phyloP scores from a whole-genome alignment of 2,113 vertebrate genomes.

The Paradoxurus hermaphroditus region DNA sequence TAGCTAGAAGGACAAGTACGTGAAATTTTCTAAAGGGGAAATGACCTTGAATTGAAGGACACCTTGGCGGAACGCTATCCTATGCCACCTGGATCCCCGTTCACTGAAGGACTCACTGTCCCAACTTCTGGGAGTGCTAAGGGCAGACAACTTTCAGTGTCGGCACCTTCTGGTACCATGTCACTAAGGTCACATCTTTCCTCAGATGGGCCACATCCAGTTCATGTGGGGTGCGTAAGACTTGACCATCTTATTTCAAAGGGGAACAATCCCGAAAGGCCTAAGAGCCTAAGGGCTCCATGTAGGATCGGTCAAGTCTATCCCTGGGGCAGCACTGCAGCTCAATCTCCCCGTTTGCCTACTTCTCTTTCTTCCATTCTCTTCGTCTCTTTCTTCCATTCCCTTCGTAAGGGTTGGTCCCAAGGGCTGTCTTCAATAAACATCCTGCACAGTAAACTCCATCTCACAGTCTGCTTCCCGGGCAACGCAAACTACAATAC shows the following conservation, averaged over 20 bases:
- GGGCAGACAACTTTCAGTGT: neutral
- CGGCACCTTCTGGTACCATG: neutral
- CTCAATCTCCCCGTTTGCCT: no score
- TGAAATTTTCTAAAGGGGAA: neutral
- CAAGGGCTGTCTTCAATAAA: neutral
- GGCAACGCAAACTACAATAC: neutral
- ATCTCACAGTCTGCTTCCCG: neutral
- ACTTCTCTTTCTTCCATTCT: no score
- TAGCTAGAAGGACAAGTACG: neutral
- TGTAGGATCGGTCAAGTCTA: neutral
- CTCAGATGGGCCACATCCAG: no score
- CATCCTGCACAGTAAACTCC: neutral
- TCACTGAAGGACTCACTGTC: neutral
- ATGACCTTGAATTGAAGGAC: neutral
- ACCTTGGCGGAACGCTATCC: neutral
- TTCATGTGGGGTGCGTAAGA: neutral
- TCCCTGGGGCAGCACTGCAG: no score
- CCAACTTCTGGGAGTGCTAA: neutral
- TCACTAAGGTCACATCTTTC: neutral
- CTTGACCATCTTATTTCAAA: slow-evolving; percentile 12
- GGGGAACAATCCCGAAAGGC: neutral
- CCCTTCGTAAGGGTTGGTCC: no score
- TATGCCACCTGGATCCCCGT: neutral
- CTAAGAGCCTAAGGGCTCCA: neutral
- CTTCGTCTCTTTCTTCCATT: no score